These are phyloP conservation scores for Theretra japonica DNA, from an alignment of 2,888 invertebrate genomes.

Conservation along the genomic window DNA sequence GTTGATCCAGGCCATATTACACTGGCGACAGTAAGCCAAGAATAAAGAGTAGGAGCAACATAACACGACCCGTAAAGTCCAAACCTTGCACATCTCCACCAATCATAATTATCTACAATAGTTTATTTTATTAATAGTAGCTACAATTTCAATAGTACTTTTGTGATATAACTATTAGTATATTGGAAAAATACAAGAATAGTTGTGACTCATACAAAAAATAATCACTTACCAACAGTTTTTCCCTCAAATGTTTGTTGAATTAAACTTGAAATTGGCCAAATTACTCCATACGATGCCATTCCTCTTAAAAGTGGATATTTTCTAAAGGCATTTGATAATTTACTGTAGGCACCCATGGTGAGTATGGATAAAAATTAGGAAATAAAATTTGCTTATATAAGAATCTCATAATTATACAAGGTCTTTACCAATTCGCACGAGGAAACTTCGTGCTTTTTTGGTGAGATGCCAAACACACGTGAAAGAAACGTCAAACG, in stretches of 20 bases:
- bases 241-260: conserved; percentile 89
- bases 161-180: conserved; percentile 14
- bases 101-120: conserved; percentile 84
- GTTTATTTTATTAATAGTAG: too few species aligned
- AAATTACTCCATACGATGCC: conserved; percentile 88
- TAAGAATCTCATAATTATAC: conserved; percentile 46
- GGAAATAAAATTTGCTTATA: conserved; percentile 37
- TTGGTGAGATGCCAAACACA: conserved; percentile 52
- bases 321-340: conserved; percentile 64
- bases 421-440: conserved; percentile 38
- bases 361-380: conserved; percentile 7
- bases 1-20: conserved; percentile 90
- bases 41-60: conserved; percentile 92
- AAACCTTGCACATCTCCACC: conserved; percentile 89
- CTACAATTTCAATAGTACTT: too few species aligned
- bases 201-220: conserved; percentile 1
- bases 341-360: conserved; percentile 55
- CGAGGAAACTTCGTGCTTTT: conserved; percentile 43
- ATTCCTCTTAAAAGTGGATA: conserved; percentile 85
- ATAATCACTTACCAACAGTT: conserved; percentile 79
- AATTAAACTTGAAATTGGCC: conserved; percentile 89
- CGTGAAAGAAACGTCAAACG: conserved; percentile 6
- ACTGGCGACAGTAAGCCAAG: conserved; percentile 91
- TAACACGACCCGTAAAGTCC: conserved; percentile 92
- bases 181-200: neutral